Evolutionary conservation across 2,888 invertebrate species (phyloP).

Genomic region (Lissonota sp.): DNA sequence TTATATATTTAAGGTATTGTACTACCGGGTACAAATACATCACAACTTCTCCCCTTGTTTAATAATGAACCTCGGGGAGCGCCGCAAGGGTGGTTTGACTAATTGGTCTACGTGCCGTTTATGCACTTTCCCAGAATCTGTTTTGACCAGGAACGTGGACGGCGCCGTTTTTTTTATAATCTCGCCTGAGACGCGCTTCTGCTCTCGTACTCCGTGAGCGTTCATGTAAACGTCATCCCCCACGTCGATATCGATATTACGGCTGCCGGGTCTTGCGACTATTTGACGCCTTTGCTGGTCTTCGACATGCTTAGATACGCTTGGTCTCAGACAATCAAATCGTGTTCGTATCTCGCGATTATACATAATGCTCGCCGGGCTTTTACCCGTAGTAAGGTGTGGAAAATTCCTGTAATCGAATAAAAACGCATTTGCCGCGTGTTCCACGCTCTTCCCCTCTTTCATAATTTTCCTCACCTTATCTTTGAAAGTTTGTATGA

Average conservation of each 20-base stretch:
- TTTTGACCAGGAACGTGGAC: slow-evolving; percentile 51
- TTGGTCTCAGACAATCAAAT: slow-evolving; percentile 61
- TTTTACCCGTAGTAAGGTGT: slow-evolving; percentile 50
- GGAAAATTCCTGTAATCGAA: slow-evolving; percentile 54
- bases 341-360: slow-evolving; percentile 61
- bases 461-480: slow-evolving; percentile 48
- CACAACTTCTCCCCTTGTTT: slow-evolving; percentile 46
- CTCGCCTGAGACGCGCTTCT: slow-evolving; percentile 44
- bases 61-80: slow-evolving; percentile 23
- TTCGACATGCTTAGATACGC: slow-evolving; percentile 31
- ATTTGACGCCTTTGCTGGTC: slow-evolving; percentile 47
- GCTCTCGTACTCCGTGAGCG: slow-evolving; percentile 34
- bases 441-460: slow-evolving; percentile 34
- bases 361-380: slow-evolving; percentile 54
- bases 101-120: slow-evolving; percentile 57
- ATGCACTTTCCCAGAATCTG: slow-evolving; percentile 30
- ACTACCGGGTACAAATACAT: slow-evolving; percentile 27
- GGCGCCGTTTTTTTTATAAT: slow-evolving; percentile 53
- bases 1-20: background rate
- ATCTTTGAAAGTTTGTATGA: too few relatives aligned
- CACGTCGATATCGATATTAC: slow-evolving; percentile 16
- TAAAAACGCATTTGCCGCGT: slow-evolving; percentile 46
- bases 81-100: slow-evolving; percentile 27
- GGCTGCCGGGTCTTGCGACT: slow-evolving; percentile 4
- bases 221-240: slow-evolving; percentile 58